Evolutionary conservation across 2,888 invertebrate genomes (phyloP), one percentile per base, ranked within the genome.

Genomic region (Acanthococcus lagerstroemiae): DNA sequence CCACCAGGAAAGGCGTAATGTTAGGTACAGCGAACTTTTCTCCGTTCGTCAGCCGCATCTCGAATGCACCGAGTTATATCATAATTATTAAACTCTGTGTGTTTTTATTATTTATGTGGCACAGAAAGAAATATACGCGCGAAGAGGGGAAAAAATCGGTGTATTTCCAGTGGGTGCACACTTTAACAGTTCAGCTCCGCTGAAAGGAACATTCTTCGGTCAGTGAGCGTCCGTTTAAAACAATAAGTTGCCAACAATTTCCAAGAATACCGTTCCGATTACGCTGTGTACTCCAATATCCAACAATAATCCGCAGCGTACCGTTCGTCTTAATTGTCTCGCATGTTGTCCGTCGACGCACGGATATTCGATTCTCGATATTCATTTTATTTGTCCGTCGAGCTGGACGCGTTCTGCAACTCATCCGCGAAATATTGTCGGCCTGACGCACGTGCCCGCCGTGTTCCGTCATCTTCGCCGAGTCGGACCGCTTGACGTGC

Each of bases 181-280:
- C 48, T 61, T 61, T 61, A 52, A 61, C 61, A 61, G 50, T 54
- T 61, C 61, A 50, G 61, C 52, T 61, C 61, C 61, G 61, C 61
- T 61, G 61, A 50, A 61, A 50, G 52, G 52, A 61, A 54, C 61
- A 61, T 61, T 61, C 61, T 52, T 61, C 61, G 61, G 61, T 61
- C 61, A 61, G 61, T 61, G 61, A 61, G 61, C 61, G 61, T 61
- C 61, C 61, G 52, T 61, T 61, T 61, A 52, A 61, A 61, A 61
- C 61, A 61, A 61, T 61, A 52, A 52, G 26, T 61, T 45, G 45
- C 61, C 22, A 21, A 27, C 50, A 50, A 61, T 61, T 50, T 54
- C 22, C 61, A 22, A 37, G 21, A 52, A 52, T 52, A 52, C 52
- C 52, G 52, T 52, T 52, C 21, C 15, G 52, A 52, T 52, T 24